phyloP scores from a whole-genome alignment of 2,113 vertebrate genomes.

The Saccopteryx bilineata region DNA sequence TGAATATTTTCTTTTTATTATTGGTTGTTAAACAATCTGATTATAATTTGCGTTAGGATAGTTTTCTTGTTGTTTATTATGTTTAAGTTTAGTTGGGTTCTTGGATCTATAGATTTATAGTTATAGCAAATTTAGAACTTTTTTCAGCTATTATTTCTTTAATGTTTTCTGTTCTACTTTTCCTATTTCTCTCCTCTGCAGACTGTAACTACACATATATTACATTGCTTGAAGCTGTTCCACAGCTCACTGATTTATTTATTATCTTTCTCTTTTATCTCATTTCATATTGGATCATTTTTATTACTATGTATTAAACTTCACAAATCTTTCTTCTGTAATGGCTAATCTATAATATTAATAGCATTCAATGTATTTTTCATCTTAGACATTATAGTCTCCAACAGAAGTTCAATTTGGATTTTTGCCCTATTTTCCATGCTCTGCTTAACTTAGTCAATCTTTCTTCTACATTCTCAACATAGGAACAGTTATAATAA shows the following conservation, averaged over 20 bases:
- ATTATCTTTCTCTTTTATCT: neutral
- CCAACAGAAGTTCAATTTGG: neutral
- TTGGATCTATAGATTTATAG: neutral
- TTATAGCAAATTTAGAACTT: conserved; percentile 37
- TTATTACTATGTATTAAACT: neutral
- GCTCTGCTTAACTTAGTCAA: neutral
- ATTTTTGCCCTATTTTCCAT: neutral
- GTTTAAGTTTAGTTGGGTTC: neutral
- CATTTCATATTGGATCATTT: neutral
- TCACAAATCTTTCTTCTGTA: neutral
- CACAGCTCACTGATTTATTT: neutral
- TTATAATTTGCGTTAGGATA: neutral
- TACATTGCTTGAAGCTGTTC: neutral
- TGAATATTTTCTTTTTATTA: neutral
- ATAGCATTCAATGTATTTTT: conserved; percentile 1
- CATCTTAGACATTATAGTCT: conserved; percentile 36
- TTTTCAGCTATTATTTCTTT: neutral
- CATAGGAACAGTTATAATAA: neutral
- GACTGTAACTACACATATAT: neutral
- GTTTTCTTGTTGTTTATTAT: conserved; percentile 36
- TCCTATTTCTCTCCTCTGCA: neutral
- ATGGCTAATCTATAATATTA: neutral
- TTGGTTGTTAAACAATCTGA: neutral
- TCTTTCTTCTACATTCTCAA: conserved; percentile 15
- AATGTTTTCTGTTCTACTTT: neutral